Base-by-base conservation (phyloP, 2,797 vertebrate species). In the Babyrousa celebensis region DNA sequence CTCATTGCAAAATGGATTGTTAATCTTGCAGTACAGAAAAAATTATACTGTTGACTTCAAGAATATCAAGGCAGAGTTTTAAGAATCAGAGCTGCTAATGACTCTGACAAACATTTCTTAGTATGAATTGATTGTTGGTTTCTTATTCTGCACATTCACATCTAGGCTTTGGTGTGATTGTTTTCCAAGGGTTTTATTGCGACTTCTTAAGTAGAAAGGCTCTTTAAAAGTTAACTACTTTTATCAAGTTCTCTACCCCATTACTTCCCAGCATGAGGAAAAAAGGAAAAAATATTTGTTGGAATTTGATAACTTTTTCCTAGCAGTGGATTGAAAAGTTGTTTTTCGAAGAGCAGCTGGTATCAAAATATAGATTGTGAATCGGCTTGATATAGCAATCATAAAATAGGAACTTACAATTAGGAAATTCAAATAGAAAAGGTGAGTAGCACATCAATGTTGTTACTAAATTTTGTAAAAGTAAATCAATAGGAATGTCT, bases 41-140 rank as follows among this genome's bases (percentile, higher is more conserved):
- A 2, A n/a, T 29, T 40, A 74, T 18, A 25, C 25, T 14, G 5
- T 27, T 12, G 15, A 62, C 18, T 48, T 62, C 18, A 14, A 54
- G 16, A 21, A 21, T 70, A 10, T 89, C 27, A 82, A 4, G 11
- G 82, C 25, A 62, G 27, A 27, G 4, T 11, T 40, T 60, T 93
- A 85, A 89, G 23, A 68, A 36, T 89, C 32, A 32, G 6, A 89
- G 17, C 62, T 70, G 62, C 40, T 75, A 72, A 52, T 79, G 43
- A 74, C 25, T 27, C 12, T 29, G 62, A 65, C 6, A 72, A 9
- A 79, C 5, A 16, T 80, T 84, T 70, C 32, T 52, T 91, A 25
- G 94, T 86, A 58, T 91, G 72, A 85, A 20, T 43, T 63, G 10
- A 16, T 60, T 25, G 29, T 91, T 95, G 20, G 21, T 75, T 87